phyloP scores from a whole-genome alignment of 2,113 vertebrate species.

The Notothenia rossii region DNA sequence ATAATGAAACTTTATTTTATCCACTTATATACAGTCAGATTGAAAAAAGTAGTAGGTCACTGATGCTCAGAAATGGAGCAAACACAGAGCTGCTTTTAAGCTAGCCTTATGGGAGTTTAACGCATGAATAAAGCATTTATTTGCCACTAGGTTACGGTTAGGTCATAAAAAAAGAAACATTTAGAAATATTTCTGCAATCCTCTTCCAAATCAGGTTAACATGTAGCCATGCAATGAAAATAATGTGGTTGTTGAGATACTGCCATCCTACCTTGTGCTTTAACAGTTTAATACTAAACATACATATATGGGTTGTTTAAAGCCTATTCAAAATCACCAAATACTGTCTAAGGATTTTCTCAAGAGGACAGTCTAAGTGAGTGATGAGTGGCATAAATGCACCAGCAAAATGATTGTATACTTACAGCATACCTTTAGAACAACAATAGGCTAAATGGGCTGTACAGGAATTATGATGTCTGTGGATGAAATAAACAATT shows the following conservation, averaged over 20 bases:
- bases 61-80: slow-evolving; percentile 18
- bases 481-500: background rate
- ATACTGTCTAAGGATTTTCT: background rate
- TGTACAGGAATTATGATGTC: background rate
- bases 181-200: background rate
- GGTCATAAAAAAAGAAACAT: slow-evolving; percentile 27
- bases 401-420: background rate
- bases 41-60: background rate
- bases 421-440: background rate
- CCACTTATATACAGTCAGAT: slow-evolving; percentile 20
- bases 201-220: slow-evolving; percentile 6
- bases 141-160: slow-evolving; percentile 40
- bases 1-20: slow-evolving; percentile 19
- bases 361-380: background rate
- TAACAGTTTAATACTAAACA: background rate
- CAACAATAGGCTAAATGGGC: background rate
- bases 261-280: background rate
- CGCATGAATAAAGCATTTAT: slow-evolving; percentile 40
- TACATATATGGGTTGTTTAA: slow-evolving; percentile 6
- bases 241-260: background rate
- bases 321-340: background rate
- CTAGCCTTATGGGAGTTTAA: slow-evolving; percentile 37
- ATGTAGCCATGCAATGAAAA: slow-evolving; percentile 1
- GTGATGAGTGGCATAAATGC: background rate
- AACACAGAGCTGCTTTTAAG: slow-evolving; percentile 7